Evolutionary conservation across 2,113 vertebrate genomes (phyloP).

Genomic region (Synodontis membranacea): DNA sequence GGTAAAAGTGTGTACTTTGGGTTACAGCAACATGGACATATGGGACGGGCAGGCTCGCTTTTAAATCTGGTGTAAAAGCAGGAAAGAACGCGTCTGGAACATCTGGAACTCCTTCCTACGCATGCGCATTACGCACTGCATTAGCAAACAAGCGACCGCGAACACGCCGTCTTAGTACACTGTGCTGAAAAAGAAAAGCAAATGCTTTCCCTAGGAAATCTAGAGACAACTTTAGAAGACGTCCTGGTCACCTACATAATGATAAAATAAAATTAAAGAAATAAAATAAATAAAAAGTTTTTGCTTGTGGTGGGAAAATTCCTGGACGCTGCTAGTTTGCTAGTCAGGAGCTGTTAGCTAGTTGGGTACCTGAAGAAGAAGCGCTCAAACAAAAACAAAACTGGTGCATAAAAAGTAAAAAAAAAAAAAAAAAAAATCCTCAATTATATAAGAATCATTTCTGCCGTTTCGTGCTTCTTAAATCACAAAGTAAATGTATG

Average conservation of each 20-base stretch:
- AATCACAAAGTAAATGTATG: not conserved
- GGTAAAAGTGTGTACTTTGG: not conserved
- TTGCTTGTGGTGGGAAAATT: not conserved
- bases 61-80: not conserved
- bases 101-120: not conserved
- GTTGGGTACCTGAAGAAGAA: not conserved
- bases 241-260: not conserved
- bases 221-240: not conserved
- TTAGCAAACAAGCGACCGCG: not conserved
- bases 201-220: not conserved
- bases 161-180: not conserved
- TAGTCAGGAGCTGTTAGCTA: not conserved
- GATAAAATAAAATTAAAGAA: too few relatives aligned
- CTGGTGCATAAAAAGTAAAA: rapidly evolving
- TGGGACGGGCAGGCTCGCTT: not conserved
- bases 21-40: not conserved
- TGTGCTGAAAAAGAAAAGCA: not conserved
- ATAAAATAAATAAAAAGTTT: not conserved
- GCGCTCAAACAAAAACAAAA: not conserved
- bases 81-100: too few relatives aligned
- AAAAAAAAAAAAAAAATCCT: too few relatives aligned
- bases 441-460: too few relatives aligned
- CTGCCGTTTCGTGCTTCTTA: not conserved
- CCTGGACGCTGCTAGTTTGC: not conserved
- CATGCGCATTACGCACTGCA: not conserved